Conservation (phyloP, 2,113 vertebrate genomes). For the Zapornia atra region DNA sequence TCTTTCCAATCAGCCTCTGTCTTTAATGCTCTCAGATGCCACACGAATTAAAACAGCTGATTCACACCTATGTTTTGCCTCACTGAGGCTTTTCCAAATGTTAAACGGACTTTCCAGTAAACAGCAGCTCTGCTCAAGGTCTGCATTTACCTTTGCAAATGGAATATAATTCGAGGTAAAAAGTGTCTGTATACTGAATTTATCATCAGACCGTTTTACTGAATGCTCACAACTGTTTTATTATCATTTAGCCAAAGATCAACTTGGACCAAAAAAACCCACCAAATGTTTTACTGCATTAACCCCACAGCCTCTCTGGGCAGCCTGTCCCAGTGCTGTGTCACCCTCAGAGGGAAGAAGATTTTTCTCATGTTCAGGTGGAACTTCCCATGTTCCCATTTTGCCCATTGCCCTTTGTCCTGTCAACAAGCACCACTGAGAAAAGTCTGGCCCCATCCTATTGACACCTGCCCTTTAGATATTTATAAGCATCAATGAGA, state of each 20-base stretch:
- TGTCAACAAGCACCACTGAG: no score
- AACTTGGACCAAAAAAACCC: fast-evolving
- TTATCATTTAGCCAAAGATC: not conserved
- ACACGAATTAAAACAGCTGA: not conserved
- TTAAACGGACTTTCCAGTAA: not conserved
- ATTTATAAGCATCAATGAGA: no score
- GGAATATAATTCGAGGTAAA: not conserved
- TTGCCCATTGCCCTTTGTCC: no score
- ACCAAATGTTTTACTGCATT: not conserved
- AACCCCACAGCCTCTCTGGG: not conserved
- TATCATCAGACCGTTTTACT: not conserved
- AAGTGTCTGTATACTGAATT: not conserved
- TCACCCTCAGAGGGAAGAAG: no score
- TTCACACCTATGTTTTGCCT: not conserved
- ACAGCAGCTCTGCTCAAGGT: not conserved
- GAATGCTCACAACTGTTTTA: not conserved
- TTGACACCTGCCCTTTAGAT: no score
- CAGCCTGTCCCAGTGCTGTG: no score
- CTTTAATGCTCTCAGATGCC: not conserved
- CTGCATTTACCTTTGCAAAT: not conserved
- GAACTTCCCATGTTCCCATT: no score
- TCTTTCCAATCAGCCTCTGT: not conserved
- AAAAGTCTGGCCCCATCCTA: no score
- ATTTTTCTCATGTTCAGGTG: no score
- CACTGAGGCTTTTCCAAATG: not conserved